A percentile compares a stretch with the other conserved stretches of the same genome.
These are phyloP conservation scores for Caenorhabditis elegans DNA, from an alignment of 1,140 invertebrate species.

Conservation along the genomic window DNA sequence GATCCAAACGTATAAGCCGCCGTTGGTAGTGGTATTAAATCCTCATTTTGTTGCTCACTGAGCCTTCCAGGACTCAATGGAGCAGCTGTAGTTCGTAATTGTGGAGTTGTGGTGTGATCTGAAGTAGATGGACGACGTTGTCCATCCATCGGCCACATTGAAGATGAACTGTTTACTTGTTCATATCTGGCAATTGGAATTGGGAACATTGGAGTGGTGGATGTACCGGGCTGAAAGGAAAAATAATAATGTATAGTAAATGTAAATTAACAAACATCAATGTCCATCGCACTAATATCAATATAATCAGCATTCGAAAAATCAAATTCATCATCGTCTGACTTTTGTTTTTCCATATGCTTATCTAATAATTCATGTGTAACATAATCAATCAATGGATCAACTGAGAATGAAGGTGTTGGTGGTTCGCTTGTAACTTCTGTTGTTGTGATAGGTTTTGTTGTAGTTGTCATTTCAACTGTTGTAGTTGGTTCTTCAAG, in stretches of 20 bases:
- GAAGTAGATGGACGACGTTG: neutral
- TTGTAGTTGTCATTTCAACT: neutral
- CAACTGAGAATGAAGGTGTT: neutral
- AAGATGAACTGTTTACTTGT: neutral
- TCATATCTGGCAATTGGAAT: slow-evolving; percentile 4
- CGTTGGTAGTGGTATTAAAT: neutral
- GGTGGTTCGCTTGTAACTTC: neutral
- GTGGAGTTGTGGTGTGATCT: slow-evolving; percentile 1
- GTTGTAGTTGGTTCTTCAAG: neutral
- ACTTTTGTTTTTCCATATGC: neutral
- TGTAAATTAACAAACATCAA: neutral
- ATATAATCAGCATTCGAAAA: slow-evolving; percentile 6
- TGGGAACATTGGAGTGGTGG: neutral
- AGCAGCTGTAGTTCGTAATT: slow-evolving; percentile 5
- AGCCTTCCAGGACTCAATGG: slow-evolving; percentile 16
- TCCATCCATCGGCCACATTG: neutral
- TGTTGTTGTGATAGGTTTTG: neutral
- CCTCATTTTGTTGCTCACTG: slow-evolving; percentile 17
- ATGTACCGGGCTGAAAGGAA: neutral
- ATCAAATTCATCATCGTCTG: neutral
- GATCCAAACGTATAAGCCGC: neutral
- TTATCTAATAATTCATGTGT: neutral
- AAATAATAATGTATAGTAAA: neutral
- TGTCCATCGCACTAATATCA: slow-evolving; percentile 9
- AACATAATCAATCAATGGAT: slow-evolving; percentile 7